Percentiles rank a stretch among this genome's conserved stretches.
These are phyloP conservation scores for Oscheius onirici DNA, from an alignment of 2,888 invertebrate species.

Conservation along the genomic window DNA sequence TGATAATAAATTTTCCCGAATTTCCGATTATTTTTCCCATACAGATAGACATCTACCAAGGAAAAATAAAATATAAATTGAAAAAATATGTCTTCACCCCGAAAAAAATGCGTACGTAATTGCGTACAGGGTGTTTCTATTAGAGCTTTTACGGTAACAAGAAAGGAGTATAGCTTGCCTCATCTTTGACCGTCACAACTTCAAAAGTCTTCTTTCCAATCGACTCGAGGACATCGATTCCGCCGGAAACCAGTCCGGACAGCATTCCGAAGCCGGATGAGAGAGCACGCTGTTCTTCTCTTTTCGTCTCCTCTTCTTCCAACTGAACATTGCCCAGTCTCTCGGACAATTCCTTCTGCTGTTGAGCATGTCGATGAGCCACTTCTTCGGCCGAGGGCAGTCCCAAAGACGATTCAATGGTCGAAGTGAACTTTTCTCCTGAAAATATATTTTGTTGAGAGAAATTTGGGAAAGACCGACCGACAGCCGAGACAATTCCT, in stretches of 20 bases:
- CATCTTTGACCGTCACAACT: slow-evolving; percentile 89
- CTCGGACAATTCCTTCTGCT: slow-evolving; percentile 48
- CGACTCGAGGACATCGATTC: slow-evolving; percentile 84
- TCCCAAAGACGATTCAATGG: slow-evolving; percentile 83
- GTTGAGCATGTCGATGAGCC: slow-evolving; percentile 74
- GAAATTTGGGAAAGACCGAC: not conserved
- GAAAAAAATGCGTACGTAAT: too few relatives aligned
- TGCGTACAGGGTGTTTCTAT: too few relatives aligned
- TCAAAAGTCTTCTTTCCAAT: slow-evolving; percentile 95
- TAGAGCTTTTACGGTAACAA: too few relatives aligned
- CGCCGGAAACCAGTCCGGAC: slow-evolving; percentile 70
- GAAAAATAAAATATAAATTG: too few relatives aligned
- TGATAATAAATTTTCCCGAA: too few relatives aligned
- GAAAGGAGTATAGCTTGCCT: slow-evolving; percentile 77
- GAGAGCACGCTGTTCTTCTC: not conserved
- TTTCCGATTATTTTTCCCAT: too few relatives aligned
- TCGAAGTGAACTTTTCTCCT: slow-evolving; percentile 82
- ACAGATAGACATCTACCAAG: too few relatives aligned
- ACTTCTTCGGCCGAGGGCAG: slow-evolving; percentile 85
- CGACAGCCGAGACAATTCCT: slow-evolving; percentile 29
- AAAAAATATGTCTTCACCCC: too few relatives aligned
- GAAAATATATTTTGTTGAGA: not conserved
- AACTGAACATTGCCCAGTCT: slow-evolving; percentile 42
- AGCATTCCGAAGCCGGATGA: slow-evolving; percentile 46
- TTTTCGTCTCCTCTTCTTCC: not conserved